Evolutionary conservation across 1,140 invertebrate genomes (phyloP).

Genomic region (Macrocentrus cingulum): DNA sequence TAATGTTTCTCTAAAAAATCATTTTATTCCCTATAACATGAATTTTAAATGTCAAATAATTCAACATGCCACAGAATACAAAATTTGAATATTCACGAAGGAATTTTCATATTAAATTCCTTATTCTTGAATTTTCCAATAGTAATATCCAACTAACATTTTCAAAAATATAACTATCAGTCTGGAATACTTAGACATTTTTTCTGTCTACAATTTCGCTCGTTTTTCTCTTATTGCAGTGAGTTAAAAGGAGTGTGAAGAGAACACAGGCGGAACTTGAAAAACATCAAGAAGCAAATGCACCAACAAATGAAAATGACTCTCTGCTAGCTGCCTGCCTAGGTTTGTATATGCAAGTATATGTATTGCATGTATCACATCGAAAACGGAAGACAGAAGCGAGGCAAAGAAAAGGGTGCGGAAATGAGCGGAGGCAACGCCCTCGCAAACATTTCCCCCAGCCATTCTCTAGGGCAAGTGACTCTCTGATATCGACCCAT

Average conservation of each 20-base stretch:
- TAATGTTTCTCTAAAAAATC: too few species aligned
- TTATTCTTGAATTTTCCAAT: too few species aligned
- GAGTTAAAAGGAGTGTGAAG: too few species aligned
- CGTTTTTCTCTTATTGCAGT: too few species aligned
- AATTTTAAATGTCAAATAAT: too few species aligned
- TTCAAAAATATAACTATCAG: too few species aligned
- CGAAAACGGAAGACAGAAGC: not conserved
- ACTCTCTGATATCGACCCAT: slow-evolving; percentile 28
- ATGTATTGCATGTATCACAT: not conserved
- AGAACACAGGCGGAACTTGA: too few species aligned
- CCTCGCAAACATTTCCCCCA: slow-evolving; percentile 15
- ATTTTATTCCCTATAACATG: too few species aligned
- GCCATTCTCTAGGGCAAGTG: slow-evolving; percentile 19
- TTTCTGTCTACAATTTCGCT: not conserved
- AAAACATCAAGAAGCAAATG: slow-evolving; percentile 4
- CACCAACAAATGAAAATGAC: slow-evolving; percentile 8
- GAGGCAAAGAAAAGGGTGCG: slow-evolving; percentile 5
- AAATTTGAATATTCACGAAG: too few species aligned
- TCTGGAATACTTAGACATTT: too few species aligned
- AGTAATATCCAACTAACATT: not conserved
- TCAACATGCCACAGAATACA: too few species aligned
- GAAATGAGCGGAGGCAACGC: slow-evolving; percentile 20
- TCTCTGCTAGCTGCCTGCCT: not conserved
- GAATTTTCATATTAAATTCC: too few species aligned
- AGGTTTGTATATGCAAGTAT: not conserved